phyloP scores from a whole-genome alignment of 1,140 invertebrate species.

The Zeugodacus cucurbitae region DNA sequence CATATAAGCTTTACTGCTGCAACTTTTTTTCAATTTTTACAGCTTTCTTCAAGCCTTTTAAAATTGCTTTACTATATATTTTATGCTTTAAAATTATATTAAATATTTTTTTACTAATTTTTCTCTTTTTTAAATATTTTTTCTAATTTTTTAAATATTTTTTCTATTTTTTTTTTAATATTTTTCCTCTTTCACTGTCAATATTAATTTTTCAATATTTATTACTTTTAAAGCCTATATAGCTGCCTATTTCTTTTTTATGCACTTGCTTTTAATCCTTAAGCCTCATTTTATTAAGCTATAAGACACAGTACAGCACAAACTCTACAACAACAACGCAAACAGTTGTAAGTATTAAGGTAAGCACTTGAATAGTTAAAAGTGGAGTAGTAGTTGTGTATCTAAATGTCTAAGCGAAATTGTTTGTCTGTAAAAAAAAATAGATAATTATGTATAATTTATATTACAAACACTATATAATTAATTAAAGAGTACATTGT shows the following conservation, averaged over 20 bases:
- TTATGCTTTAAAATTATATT: background rate
- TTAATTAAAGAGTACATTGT: no score
- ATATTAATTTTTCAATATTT: background rate
- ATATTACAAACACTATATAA: no score
- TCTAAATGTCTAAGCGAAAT: background rate
- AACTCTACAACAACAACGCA: background rate
- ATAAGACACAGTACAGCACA: background rate
- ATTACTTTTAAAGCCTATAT: background rate
- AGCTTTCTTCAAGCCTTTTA: background rate
- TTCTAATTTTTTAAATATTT: no score
- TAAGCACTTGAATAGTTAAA: background rate
- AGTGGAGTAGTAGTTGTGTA: background rate
- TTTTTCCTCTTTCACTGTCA: background rate
- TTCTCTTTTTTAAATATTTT: background rate
- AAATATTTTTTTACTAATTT: background rate
- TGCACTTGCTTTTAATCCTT: background rate
- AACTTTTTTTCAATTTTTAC: background rate
- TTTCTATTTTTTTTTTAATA: no score
- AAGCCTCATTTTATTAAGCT: background rate
- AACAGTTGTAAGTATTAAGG: background rate
- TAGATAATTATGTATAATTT: no score
- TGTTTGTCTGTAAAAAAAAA: background rate
- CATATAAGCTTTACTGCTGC: slow-evolving; percentile 46
- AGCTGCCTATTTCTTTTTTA: background rate
- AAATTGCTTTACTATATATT: background rate